Evolutionary conservation across 2,797 vertebrate genomes (phyloP).

Genomic region (Mycteria americana): DNA sequence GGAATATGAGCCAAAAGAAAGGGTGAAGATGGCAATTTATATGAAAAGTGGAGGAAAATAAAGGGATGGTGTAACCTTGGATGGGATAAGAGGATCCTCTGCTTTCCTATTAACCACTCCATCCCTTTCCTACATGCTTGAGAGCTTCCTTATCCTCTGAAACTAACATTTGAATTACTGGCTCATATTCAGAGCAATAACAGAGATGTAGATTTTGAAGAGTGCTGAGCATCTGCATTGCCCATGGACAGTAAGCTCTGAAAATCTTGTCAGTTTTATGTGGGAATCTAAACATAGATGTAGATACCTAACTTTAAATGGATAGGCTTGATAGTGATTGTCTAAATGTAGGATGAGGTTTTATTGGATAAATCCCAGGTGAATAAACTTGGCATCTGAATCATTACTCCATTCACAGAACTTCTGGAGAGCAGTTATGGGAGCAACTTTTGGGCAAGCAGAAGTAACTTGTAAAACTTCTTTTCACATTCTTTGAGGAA

Average conservation of each 20-base stretch:
- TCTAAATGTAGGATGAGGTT: neutral
- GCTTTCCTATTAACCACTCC: neutral
- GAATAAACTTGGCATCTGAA: neutral
- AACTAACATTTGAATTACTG: neutral
- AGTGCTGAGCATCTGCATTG: neutral
- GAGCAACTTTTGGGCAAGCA: neutral
- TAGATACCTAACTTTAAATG: neutral
- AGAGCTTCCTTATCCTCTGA: neutral
- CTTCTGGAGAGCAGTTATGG: neutral
- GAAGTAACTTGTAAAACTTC: slow-evolving; percentile 10
- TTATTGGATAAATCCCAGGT: slow-evolving; percentile 19
- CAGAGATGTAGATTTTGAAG: neutral
- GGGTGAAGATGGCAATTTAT: neutral
- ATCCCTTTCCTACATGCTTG: neutral
- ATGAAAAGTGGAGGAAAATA: neutral
- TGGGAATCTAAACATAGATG: neutral
- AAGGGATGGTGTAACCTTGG: neutral
- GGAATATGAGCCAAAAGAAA: neutral
- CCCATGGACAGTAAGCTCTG: neutral
- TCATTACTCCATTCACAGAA: neutral
- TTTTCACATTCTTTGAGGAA: neutral
- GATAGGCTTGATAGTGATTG: neutral
- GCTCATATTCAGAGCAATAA: neutral
- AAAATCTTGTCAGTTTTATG: neutral
- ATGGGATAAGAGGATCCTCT: neutral